Evolutionary conservation across 2,113 vertebrate species (phyloP), one percentile per base, ranked within the genome.

Genomic region (Dasyprocta punctata): DNA sequence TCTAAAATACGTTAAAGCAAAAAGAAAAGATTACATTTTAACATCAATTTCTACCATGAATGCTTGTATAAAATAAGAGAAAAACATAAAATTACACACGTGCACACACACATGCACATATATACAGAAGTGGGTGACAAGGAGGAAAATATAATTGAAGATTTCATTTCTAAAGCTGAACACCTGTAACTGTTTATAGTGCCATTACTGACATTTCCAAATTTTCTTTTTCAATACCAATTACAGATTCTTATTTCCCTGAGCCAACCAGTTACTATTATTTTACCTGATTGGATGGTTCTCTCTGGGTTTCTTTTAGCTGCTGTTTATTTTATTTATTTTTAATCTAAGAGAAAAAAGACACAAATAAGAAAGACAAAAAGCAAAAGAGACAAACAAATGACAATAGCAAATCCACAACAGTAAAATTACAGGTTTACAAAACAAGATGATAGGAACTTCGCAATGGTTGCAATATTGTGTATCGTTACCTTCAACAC

Each of bases 1-100:
- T 63, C 47, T 60, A 52, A 96, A 93, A 91, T 85, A 86, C 84
- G 83, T 91, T 26, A 71, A 81, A 69, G 33, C 82, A 60, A 52
- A 94, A 94, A 89, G 61, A 69, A 71, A 38, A 65, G 19, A 95
- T 13, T 36, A 82, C 81, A 73, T 7, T 65, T 85, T 93, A 47
- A 95, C 38, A 13, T 80, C 85, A 84, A 89, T 30, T 54, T 30
- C 20, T 84, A 84, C 1, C n/a, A 67, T 30, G 36, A 60, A 86
- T 54, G 52, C 61, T 60, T 88, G 60, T 7, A 82, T 82, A 86
- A 89, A 85, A 87, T 36, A 13, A 77, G 49, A 63, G 22, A 56
- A 90, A 89, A 52, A 69, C 24, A 47, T 91, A 47, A 58, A 73
- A n/a, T 67, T 22, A 41, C 10, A 41, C 20, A 67, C 0, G 61